phyloP scores from a whole-genome alignment of 2,797 vertebrate genomes.

The Phataginus tetradactyla region DNA sequence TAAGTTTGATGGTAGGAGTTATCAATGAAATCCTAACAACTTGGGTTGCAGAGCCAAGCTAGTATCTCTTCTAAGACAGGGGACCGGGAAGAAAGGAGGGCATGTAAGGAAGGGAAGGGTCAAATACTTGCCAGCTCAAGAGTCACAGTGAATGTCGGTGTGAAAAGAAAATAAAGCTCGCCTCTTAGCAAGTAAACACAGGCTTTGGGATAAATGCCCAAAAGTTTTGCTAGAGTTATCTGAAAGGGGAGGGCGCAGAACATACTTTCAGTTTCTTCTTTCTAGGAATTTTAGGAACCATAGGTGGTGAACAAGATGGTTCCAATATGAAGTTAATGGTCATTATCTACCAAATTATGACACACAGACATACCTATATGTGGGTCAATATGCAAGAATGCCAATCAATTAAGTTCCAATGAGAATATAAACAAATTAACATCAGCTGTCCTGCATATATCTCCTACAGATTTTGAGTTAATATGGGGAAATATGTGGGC shows the following conservation, averaged over 20 bases:
- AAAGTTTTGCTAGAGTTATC: background rate
- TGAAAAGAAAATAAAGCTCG: background rate
- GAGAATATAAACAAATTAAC: background rate
- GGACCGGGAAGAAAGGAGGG: background rate
- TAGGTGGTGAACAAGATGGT: background rate
- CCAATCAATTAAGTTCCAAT: background rate
- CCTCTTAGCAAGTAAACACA: background rate
- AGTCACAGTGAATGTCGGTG: background rate
- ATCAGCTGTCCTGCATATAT: background rate
- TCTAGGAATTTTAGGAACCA: background rate
- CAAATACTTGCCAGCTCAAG: background rate
- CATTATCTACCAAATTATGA: background rate
- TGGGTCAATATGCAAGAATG: background rate
- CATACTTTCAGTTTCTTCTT: background rate
- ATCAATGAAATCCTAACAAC: background rate
- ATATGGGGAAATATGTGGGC: background rate
- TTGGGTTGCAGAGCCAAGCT: background rate
- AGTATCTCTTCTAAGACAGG: background rate
- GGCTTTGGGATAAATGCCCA: background rate
- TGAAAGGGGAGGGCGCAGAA: conserved; percentile 6
- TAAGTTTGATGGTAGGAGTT: background rate
- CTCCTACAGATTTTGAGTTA: background rate
- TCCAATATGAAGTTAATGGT: background rate
- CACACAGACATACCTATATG: background rate
- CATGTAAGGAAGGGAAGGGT: no score